A percentile compares a stretch with the other conserved stretches of the same genome.
Conservation (phyloP, 2,888 invertebrate species). For the Hydriomena furcata region DNA sequence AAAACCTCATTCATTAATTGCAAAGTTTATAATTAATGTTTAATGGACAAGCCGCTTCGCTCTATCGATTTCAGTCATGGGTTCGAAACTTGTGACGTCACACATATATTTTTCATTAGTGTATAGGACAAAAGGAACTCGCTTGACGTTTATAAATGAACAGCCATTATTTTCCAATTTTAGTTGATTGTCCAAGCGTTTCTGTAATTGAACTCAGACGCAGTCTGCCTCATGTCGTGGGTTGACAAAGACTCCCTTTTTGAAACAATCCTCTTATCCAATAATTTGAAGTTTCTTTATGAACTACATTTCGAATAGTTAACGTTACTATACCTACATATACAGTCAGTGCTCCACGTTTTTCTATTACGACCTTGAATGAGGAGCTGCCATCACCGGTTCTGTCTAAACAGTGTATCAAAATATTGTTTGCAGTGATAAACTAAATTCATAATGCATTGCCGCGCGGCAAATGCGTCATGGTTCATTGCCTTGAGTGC, state of each 20-base stretch:
- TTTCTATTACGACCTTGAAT: not conserved
- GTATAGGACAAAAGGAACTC: conserved; percentile 48
- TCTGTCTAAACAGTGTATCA: conserved; percentile 2
- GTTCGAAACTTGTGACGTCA: conserved; percentile 57
- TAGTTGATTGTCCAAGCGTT: conserved; percentile 49
- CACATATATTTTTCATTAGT: conserved; percentile 60
- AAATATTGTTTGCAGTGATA: conserved; percentile 20
- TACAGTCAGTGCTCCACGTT: not conserved
- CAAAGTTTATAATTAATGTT: conserved; percentile 49
- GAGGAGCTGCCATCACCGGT: not conserved
- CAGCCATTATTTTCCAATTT: conserved; percentile 68
- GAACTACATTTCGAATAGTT: not conserved
- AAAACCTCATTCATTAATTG: conserved; percentile 32
- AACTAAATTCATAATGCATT: conserved; percentile 27
- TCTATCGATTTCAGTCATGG: conserved; percentile 52
- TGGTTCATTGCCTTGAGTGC: conserved; percentile 80
- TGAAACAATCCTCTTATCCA: conserved; percentile 4
- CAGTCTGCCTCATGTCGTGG: conserved; percentile 42
- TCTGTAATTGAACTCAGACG: conserved; percentile 49
- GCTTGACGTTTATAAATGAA: conserved; percentile 48
- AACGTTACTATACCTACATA: too few relatives aligned
- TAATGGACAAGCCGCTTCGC: conserved; percentile 35
- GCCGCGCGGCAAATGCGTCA: conserved; percentile 60
- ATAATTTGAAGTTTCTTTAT: not conserved
- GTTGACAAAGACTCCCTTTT: conserved; percentile 30